Base-by-base conservation (phyloP, 1,140 invertebrate genomes). In the Rhopalosiphum padi region DNA sequence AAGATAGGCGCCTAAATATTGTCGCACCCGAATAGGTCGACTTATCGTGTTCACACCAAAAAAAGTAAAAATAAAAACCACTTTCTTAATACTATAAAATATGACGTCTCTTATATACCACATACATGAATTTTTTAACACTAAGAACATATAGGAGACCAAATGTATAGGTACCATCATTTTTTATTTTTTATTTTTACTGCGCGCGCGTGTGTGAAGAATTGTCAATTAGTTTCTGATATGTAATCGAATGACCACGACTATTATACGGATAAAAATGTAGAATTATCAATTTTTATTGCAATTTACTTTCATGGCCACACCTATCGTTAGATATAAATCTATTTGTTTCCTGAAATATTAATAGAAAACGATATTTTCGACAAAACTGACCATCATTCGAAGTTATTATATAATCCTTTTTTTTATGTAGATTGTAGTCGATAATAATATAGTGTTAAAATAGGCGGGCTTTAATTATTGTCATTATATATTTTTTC, bases 41-140 rank as follows among this genome's bases (percentile, higher is more conserved):
- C 1, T 87, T 87, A 51, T 51, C 4, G 46, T 48, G 43, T 87
- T 46, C 1, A n/a, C 30, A n/a, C 86, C 15, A 35, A 87, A 48
- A 87, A 37, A 53, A 46, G n/a, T 87, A 87, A 46, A 88, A 87
- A 87, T 48, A 37, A 51, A 90, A 90, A 60, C 88, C 51, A 60
- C 88, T 90, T 90, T 90, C 51, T 90, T 60, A 30, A 41, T 60
- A 30, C 18, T 4, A 60, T 90, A 60, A 90, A 90, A 60, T 88
- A 88, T 51, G 48, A 51, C 46, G 30, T n/a, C 21, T 51, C 53
- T 86, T 43, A 77, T 77, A 35, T 30, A 87, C 18, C 48, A 18
- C 21, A 53, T 37, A 23, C 8, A 37, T 51, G 9, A 30, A 53
- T 89, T 53, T 41, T 18, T 35, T 53, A 51, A 88, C 30, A n/a